A percentile compares a stretch with the other conserved stretches of the same genome.
Conservation (phyloP, 1,140 invertebrate species). For the Octopus bimaculoides region DNA sequence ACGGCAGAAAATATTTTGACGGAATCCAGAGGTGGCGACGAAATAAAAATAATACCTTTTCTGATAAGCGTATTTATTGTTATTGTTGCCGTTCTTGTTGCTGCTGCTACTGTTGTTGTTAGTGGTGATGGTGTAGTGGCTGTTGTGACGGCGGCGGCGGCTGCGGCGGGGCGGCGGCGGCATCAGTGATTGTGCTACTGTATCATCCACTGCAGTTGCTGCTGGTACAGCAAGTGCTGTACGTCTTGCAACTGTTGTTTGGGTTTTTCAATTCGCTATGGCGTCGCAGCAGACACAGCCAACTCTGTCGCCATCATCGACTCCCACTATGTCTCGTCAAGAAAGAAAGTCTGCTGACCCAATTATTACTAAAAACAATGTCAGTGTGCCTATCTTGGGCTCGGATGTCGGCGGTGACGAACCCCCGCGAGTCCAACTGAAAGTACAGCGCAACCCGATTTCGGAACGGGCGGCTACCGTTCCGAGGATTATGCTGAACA, state of each 20-base stretch:
- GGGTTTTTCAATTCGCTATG: neutral
- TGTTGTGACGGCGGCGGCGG: slow-evolving; percentile 12
- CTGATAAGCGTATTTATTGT: too few relatives aligned
- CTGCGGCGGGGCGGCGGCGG: slow-evolving; percentile 17
- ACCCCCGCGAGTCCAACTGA: slow-evolving; percentile 17
- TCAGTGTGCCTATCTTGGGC: neutral
- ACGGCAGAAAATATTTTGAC: too few relatives aligned
- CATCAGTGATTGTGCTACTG: neutral
- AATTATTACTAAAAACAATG: too few relatives aligned
- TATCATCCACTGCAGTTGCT: neutral
- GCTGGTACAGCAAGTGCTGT: neutral
- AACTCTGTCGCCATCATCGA: too few relatives aligned
- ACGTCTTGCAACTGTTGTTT: neutral
- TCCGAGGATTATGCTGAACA: slow-evolving; percentile 24
- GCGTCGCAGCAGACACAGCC: neutral
- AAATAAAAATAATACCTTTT: too few relatives aligned
- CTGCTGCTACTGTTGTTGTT: neutral
- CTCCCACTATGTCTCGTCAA: too few relatives aligned
- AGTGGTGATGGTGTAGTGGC: neutral
- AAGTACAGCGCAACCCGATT: slow-evolving; percentile 20
- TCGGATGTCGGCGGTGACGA: neutral
- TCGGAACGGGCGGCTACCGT: slow-evolving; percentile 18
- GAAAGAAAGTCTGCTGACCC: too few relatives aligned
- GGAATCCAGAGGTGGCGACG: too few relatives aligned
- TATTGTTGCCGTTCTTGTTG: neutral